Conservation (phyloP, 2,113 vertebrate species). For the Anguilla japonica region DNA sequence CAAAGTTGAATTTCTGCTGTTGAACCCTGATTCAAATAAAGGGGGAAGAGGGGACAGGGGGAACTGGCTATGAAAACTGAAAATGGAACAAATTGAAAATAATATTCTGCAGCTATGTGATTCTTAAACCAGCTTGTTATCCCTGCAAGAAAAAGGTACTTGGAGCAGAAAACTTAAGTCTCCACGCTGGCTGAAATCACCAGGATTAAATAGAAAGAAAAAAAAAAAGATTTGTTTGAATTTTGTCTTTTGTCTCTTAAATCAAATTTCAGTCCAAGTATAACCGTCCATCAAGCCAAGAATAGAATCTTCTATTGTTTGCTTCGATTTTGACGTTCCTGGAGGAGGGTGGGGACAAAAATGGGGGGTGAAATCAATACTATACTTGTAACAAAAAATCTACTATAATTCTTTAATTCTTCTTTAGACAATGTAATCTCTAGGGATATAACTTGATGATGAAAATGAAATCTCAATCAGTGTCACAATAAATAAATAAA, state of each 20-base stretch:
- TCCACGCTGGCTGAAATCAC: conserved; percentile 77
- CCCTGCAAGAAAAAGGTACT: conserved; percentile 78
- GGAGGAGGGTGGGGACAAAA: conserved; percentile 49
- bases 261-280: conserved; percentile 71
- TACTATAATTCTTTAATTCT: too few relatives aligned
- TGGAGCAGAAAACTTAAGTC: conserved; percentile 77
- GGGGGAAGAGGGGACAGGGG: conserved; percentile 37
- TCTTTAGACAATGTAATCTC: not conserved
- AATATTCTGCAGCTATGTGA: conserved; percentile 67
- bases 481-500: not conserved
- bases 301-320: conserved; percentile 82
- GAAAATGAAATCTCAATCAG: not conserved
- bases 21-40: conserved; percentile 68
- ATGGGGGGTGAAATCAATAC: not conserved
- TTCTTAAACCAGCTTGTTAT: conserved; percentile 78
- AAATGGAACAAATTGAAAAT: conserved; percentile 51
- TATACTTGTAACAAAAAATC: too few relatives aligned
- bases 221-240: conserved; percentile 59
- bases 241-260: conserved; percentile 68
- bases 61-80: conserved; percentile 62
- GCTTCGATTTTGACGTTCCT: conserved; percentile 92
- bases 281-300: conserved; percentile 74
- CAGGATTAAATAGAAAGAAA: conserved; percentile 63
- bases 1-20: conserved; percentile 62
- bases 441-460: not conserved